Percentiles rank a stretch among this genome's conserved stretches.
phyloP scores from a whole-genome alignment of 2,113 vertebrate genomes.

The Suricata suricatta region DNA sequence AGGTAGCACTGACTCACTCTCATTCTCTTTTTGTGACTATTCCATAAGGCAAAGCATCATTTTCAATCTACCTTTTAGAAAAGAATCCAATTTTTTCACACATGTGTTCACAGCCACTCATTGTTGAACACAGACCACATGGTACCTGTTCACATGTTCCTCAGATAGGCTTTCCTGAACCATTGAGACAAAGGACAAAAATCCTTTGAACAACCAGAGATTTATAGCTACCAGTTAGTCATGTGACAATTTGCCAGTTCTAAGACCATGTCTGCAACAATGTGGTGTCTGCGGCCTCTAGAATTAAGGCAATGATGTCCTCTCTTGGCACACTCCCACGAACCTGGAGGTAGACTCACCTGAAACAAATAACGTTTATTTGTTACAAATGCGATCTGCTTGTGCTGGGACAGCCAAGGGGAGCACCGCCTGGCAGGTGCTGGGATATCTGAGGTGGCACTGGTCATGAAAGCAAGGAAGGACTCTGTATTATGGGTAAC shows the following conservation, averaged over 20 bases:
- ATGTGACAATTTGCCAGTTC: constrained; percentile 19
- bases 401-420: neutral
- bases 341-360: no score
- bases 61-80: neutral
- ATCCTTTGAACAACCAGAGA: neutral
- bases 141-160: neutral
- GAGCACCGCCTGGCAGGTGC: neutral
- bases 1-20: neutral
- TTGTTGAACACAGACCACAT: neutral
- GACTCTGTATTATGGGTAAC: neutral
- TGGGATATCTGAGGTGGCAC: neutral
- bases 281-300: neutral
- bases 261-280: neutral
- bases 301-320: constrained; percentile 50
- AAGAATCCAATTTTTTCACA: neutral
- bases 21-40: neutral
- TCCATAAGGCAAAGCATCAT: neutral
- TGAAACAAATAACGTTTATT: no score
- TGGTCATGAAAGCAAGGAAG: neutral
- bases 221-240: neutral
- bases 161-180: constrained; percentile 33
- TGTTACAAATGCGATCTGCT: neutral
- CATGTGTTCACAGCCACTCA: neutral
- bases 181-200: neutral
- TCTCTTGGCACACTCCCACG: constrained; percentile 47